Conservation (phyloP, 2,113 vertebrate genomes). For the Drymodes brunneopygia region DNA sequence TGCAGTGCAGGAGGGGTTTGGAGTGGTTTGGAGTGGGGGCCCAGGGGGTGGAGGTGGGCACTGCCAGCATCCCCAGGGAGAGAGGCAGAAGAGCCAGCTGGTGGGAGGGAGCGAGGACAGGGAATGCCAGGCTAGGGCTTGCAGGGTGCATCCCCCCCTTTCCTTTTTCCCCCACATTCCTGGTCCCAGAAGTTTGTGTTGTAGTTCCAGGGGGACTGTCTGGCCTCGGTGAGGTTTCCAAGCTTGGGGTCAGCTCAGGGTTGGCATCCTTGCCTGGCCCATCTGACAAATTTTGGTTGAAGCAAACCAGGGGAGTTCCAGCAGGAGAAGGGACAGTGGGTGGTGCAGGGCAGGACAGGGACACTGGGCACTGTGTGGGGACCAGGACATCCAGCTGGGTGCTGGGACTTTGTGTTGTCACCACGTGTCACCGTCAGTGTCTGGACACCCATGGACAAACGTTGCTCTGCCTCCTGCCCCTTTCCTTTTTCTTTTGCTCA, state of each 20-base stretch:
- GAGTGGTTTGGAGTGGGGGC: not conserved
- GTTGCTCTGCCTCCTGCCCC: conserved; percentile 7
- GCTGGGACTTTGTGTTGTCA: not conserved
- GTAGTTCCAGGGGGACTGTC: not conserved
- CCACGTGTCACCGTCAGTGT: not conserved
- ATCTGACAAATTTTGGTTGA: not conserved
- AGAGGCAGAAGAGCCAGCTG: not conserved
- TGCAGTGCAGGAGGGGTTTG: not conserved
- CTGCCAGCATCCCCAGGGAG: not conserved
- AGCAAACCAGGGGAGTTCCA: rapidly evolving
- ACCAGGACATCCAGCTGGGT: not conserved
- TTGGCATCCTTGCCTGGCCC: not conserved
- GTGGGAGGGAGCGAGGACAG: not conserved
- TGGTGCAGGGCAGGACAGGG: not conserved
- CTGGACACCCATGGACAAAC: not conserved
- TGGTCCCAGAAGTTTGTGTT: not conserved
- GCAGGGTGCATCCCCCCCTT: rapidly evolving
- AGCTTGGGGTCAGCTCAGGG: not conserved
- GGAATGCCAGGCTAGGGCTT: not conserved
- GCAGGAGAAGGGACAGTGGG: not conserved
- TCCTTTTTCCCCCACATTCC: rapidly evolving
- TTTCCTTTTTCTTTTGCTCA: conserved; percentile 4
- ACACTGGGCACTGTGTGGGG: not conserved
- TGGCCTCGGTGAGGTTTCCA: rapidly evolving
- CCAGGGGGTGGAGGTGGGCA: not conserved